Evolutionary conservation across 92 coral and sea anemone species (phyloP), one percentile per base, ranked within the genome.

Genomic region (Hydrozoanthus gracilis): DNA sequence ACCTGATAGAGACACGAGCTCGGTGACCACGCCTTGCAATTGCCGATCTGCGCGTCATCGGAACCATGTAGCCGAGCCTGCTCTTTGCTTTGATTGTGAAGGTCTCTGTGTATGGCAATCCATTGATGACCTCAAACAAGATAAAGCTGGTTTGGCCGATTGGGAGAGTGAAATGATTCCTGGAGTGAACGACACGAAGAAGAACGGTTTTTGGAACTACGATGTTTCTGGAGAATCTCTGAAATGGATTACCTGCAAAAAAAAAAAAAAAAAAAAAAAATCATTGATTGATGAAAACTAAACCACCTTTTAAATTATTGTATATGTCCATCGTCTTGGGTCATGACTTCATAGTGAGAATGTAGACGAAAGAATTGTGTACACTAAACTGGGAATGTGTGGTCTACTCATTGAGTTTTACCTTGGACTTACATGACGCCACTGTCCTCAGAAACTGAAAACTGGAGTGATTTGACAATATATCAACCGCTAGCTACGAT

Each of bases 171-270:
- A 86, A 96, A 52, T 89, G 91, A 45, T 86, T 91, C 15, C 84
- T 79, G 7, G 98, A 92, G 55, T 83, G 76, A 51, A 90, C 73
- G 35, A 87, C 93, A 17, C 98, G 90, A 14, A 96, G 86, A 17
- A 91, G 85, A 47, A 88, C 86, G 5, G 83, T 82, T 76, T 93
- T 86, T 8, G 98, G 96, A 71, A 87, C 87, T 45, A 94, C 92
- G n/a, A 68, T 83, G 54, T 90, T 88, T 39, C 94, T 91, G 18
- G 96, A 93, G 44, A 93, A 85, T 14, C 96, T 88, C 69, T 93
- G 90, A 86, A 93, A 93, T 7, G 86, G 52, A 44, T 88, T 91
- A 5, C 96, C 91, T 10, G 76, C 46, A 17, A 45, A 71, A 39
- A 44, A 71, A 39, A 4, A 3, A 14, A 35, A 39, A 2, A 9